Evolutionary conservation across 2,888 invertebrate genomes (phyloP).

Genomic region (Acanthoscelides obtectus): DNA sequence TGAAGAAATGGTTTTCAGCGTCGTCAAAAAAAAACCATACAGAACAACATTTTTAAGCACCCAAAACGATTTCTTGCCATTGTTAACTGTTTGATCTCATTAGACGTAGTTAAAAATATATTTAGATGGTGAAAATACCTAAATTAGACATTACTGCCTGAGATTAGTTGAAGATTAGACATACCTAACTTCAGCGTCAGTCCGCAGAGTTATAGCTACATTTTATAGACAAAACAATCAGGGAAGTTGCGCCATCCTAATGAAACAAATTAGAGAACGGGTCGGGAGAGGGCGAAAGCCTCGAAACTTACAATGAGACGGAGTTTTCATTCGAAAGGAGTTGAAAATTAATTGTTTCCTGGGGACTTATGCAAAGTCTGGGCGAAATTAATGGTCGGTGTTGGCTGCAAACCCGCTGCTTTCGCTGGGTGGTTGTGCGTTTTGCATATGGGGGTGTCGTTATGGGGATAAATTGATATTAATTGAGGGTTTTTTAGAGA

Average conservation of each 20-base stretch:
- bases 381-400: not conserved
- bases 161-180: too few species aligned
- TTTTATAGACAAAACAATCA: slow-evolving; percentile 8
- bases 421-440: not conserved
- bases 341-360: not conserved
- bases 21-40: too few species aligned
- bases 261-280: slow-evolving; percentile 13
- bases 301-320: not conserved
- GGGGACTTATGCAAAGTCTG: not conserved
- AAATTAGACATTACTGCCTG: too few species aligned
- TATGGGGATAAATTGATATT: not conserved
- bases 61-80: too few species aligned
- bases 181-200: not conserved
- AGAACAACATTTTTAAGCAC: too few species aligned
- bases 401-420: not conserved
- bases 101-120: too few species aligned
- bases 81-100: too few species aligned
- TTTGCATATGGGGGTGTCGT: not conserved
- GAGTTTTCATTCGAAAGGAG: not conserved
- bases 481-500: not conserved
- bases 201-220: not conserved
- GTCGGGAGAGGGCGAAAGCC: slow-evolving; percentile 3
- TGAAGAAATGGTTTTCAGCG: too few species aligned
- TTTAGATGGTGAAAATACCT: too few species aligned
- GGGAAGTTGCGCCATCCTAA: slow-evolving; percentile 12